A percentile compares a stretch with the other conserved stretches of the same genome.
phyloP scores from a whole-genome alignment of 1,140 invertebrate genomes.

The Holotrichia oblita region DNA sequence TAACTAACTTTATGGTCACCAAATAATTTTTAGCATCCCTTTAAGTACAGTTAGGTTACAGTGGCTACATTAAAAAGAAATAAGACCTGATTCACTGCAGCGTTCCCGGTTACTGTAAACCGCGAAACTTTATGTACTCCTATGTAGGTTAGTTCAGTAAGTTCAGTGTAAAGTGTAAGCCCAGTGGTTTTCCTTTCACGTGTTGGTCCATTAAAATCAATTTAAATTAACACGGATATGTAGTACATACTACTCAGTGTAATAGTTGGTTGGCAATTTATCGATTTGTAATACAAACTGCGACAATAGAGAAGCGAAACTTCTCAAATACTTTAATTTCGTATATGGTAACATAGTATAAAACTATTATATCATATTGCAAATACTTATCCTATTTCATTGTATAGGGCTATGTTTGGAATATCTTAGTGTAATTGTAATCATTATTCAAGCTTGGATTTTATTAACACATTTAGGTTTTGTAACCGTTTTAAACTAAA shows the following conservation, averaged over 20 bases:
- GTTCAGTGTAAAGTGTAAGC: constrained; percentile 11
- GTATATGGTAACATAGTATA: no score
- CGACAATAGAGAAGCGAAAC: no score
- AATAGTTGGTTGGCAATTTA: neutral
- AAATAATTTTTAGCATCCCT: constrained; percentile 6
- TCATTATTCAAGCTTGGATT: no score
- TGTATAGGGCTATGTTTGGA: no score
- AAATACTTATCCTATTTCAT: no score
- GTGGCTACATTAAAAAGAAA: constrained; percentile 21
- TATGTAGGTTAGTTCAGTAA: constrained; percentile 9
- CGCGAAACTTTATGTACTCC: constrained; percentile 32
- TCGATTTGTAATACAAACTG: neutral
- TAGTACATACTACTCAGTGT: neutral
- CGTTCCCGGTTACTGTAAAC: neutral
- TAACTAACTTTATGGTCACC: neutral
- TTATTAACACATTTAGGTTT: no score
- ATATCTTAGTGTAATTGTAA: no score
- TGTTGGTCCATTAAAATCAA: constrained; percentile 30
- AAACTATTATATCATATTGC: no score
- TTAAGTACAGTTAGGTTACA: constrained; percentile 15
- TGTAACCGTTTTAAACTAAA: no score
- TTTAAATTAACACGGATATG: constrained; percentile 15
- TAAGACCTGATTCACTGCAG: neutral
- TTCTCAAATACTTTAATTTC: no score
- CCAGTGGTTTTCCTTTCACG: constrained; percentile 17